phyloP scores from a whole-genome alignment of 2,888 invertebrate genomes.

The Carterocephalus palaemon region DNA sequence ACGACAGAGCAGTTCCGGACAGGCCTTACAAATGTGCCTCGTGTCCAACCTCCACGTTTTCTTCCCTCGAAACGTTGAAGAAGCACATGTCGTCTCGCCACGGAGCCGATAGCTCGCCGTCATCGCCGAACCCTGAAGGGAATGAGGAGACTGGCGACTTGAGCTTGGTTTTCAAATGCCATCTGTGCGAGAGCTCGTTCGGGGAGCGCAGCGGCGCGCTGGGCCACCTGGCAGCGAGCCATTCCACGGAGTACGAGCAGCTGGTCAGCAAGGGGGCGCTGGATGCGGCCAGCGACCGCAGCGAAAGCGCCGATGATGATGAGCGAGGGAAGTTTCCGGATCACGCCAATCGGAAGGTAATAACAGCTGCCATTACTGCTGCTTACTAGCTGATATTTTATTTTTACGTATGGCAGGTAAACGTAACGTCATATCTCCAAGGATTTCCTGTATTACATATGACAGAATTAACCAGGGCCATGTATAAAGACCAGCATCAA shows the following conservation, averaged over 20 bases:
- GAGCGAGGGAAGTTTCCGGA: conserved; percentile 90
- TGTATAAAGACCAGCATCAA: too few species aligned
- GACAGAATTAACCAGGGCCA: too few species aligned
- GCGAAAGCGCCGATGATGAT: conserved; percentile 83
- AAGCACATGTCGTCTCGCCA: conserved; percentile 88
- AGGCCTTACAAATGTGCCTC: conserved; percentile 88
- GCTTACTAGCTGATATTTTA: too few species aligned
- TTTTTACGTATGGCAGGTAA: too few species aligned
- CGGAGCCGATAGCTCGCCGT: conserved; percentile 68
- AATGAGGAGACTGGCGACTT: conserved; percentile 62
- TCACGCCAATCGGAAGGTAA: conserved; percentile 90
- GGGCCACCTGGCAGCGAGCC: conserved; percentile 87
- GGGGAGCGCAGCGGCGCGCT: conserved; percentile 88
- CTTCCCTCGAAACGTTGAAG: conserved; percentile 87
- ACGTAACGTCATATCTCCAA: too few species aligned
- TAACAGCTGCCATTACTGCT: conserved; percentile 23
- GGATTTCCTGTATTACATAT: too few species aligned
- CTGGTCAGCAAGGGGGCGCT: conserved; percentile 89
- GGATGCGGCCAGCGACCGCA: conserved; percentile 77
- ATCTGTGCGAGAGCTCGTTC: conserved; percentile 93
- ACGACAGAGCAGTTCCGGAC: conserved; percentile 84
- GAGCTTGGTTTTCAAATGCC: conserved; percentile 93
- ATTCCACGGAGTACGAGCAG: conserved; percentile 87
- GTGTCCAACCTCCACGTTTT: conserved; percentile 90
- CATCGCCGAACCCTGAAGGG: conserved; percentile 58